Evolutionary conservation across 2,113 vertebrate species (phyloP).

Genomic region (Malaclemys terrapin): DNA sequence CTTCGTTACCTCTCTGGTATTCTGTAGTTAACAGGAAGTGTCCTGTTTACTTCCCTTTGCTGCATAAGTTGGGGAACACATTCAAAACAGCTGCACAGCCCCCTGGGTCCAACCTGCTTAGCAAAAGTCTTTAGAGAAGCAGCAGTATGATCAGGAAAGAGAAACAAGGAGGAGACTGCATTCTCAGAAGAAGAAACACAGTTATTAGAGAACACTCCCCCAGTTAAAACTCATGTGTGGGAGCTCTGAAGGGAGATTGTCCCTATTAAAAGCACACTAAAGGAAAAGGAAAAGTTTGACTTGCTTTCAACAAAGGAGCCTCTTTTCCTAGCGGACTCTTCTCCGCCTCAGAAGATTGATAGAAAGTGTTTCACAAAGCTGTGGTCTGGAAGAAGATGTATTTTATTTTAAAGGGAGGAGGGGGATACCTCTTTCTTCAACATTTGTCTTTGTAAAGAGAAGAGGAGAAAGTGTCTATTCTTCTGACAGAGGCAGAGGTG

Average conservation of each 20-base stretch:
- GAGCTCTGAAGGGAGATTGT: not conserved
- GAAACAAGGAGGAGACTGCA: not conserved
- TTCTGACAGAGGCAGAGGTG: not conserved
- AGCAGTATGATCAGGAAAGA: not conserved
- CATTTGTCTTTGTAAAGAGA: not conserved
- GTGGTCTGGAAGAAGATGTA: not conserved
- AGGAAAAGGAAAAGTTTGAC: not conserved
- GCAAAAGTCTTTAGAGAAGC: not conserved
- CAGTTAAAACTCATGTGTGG: not conserved
- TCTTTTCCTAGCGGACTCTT: not conserved
- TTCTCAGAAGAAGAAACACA: not conserved
- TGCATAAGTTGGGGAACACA: not conserved
- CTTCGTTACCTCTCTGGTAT: not conserved
- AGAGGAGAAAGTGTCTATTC: not conserved
- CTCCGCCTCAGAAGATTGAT: not conserved
- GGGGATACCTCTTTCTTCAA: not conserved
- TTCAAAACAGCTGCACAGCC: not conserved
- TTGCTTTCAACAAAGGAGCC: not conserved
- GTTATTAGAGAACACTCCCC: not conserved
- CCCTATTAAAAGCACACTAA: not conserved
- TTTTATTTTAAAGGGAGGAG: not conserved
- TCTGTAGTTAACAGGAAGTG: not conserved
- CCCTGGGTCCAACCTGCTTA: not conserved
- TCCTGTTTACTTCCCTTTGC: not conserved
- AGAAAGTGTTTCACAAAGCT: not conserved